Percentiles rank a stretch among this genome's conserved stretches.
These are phyloP conservation scores for Dioctria rufipes DNA, from an alignment of 2,888 invertebrate genomes.

Conservation along the genomic window DNA sequence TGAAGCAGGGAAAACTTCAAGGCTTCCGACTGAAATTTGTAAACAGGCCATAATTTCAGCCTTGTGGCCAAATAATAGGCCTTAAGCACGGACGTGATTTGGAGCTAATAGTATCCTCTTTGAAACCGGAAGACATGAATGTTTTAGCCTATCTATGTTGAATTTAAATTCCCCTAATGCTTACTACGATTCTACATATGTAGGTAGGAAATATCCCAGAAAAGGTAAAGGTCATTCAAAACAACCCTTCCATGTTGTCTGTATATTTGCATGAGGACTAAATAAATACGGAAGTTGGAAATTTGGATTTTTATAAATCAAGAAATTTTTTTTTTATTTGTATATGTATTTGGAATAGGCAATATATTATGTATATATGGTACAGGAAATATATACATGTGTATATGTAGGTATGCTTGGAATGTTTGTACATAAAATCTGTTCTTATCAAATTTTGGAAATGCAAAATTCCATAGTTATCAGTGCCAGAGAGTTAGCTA, in stretches of 20 bases:
- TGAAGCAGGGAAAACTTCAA: neutral
- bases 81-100: constrained; percentile 43
- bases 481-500: neutral
- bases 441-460: too few relatives aligned
- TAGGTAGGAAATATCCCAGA: neutral
- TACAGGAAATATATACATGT: too few relatives aligned
- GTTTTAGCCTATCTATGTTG: constrained; percentile 37
- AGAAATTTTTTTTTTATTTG: too few relatives aligned
- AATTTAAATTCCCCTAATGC: constrained; percentile 22
- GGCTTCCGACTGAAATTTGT: constrained; percentile 47
- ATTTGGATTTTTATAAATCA: too few relatives aligned
- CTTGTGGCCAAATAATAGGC: constrained; percentile 25
- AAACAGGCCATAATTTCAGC: constrained; percentile 23
- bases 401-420: neutral
- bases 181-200: neutral
- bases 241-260: constrained; percentile 13
- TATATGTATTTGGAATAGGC: too few relatives aligned
- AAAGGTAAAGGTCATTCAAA: constrained; percentile 48
- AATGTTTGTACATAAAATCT: neutral
- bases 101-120: constrained; percentile 50
- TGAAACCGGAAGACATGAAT: constrained; percentile 34
- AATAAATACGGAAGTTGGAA: constrained; percentile 8
- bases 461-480: too few relatives aligned
- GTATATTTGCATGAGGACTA: neutral
- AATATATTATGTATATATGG: too few relatives aligned